Evolutionary conservation across 2,113 vertebrate species (phyloP).

Genomic region (Hippocampus comes): DNA sequence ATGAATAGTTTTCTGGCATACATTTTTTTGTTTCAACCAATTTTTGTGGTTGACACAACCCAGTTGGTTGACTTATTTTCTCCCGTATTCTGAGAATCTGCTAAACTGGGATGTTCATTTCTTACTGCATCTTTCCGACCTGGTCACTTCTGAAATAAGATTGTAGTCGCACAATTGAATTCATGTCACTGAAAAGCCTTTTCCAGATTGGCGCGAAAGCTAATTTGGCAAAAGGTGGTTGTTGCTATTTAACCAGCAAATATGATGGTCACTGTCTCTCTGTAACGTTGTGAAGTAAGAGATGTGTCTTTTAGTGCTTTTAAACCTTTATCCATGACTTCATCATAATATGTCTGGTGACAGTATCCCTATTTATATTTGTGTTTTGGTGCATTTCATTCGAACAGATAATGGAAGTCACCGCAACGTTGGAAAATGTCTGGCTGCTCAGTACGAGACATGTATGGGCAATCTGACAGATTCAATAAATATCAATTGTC

Average conservation of each 20-base stretch:
- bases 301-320: neutral
- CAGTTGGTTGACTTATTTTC: no score
- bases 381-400: neutral
- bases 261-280: neutral
- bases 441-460: neutral
- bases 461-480: neutral
- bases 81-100: no score
- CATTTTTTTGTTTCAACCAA: no score
- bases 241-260: neutral
- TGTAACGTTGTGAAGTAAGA: neutral
- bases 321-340: neutral
- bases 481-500: neutral
- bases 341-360: neutral
- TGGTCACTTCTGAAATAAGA: conserved; percentile 4
- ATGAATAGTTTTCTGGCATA: no score
- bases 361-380: neutral
- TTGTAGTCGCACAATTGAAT: conserved; percentile 17
- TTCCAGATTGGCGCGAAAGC: conserved; percentile 13
- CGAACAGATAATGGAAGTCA: neutral
- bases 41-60: no score
- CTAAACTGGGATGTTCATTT: no score
- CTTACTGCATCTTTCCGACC: no score
- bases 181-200: conserved; percentile 19
- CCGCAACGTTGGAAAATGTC: neutral
- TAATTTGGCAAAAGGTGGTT: neutral